Percentiles rank a stretch among this genome's conserved stretches.
Conservation (phyloP, 2,888 invertebrate genomes). For the Hirtodrosophila alboralis region DNA sequence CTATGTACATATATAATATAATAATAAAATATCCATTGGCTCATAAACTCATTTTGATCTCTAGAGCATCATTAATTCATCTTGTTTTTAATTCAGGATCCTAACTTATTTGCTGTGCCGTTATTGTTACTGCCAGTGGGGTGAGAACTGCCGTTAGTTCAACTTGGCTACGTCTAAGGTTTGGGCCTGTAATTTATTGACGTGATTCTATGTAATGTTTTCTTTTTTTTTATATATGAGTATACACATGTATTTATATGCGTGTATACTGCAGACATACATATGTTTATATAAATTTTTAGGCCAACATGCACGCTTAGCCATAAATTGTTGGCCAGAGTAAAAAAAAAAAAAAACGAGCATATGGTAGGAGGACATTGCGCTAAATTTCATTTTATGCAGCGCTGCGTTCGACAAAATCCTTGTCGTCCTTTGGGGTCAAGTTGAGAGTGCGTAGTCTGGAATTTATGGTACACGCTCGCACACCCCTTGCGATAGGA, state of each 20-base stretch:
- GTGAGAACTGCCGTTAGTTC: slow-evolving; percentile 60
- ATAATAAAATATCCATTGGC: no score
- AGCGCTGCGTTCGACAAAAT: slow-evolving; percentile 57
- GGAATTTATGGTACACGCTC: slow-evolving; percentile 55
- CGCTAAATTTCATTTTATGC: slow-evolving; percentile 75
- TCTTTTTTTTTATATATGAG: slow-evolving; percentile 41
- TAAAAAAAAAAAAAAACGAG: no score
- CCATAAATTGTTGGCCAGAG: slow-evolving; percentile 67
- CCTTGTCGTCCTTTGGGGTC: slow-evolving; percentile 58
- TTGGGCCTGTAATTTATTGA: slow-evolving; percentile 68
- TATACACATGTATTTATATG: background rate
- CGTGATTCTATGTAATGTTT: slow-evolving; percentile 64
- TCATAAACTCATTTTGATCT: background rate
- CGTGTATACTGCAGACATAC: slow-evolving; percentile 14
- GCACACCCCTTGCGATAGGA: background rate
- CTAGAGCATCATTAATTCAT: slow-evolving; percentile 16
- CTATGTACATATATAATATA: no score
- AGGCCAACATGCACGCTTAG: slow-evolving; percentile 72
- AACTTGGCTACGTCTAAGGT: slow-evolving; percentile 57
- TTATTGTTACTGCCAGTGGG: slow-evolving; percentile 13
- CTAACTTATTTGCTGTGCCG: slow-evolving; percentile 6
- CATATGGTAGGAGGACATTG: slow-evolving; percentile 49
- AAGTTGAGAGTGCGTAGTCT: slow-evolving; percentile 66
- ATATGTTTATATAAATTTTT: slow-evolving; percentile 41
- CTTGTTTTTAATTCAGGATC: slow-evolving; percentile 2